These are phyloP conservation scores for Podarcis lilfordi DNA, from an alignment of 2,797 vertebrate species.

Conservation along the genomic window DNA sequence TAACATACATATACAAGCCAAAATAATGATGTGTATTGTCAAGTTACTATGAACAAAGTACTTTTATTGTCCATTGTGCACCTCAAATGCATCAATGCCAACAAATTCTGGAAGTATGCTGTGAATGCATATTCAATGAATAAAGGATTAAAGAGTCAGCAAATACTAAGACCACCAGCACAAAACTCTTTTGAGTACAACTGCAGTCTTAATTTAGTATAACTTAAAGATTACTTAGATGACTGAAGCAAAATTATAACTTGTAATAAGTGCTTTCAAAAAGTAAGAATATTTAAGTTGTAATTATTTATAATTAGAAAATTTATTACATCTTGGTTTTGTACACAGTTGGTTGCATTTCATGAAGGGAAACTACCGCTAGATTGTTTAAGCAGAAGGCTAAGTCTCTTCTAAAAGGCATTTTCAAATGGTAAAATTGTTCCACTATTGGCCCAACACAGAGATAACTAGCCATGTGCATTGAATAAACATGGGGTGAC, in stretches of 20 bases:
- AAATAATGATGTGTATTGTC: constrained; percentile 36
- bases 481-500: background rate
- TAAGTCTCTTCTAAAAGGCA: background rate
- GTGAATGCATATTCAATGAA: constrained; percentile 46
- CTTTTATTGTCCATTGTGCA: constrained; percentile 46
- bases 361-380: fast-evolving
- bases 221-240: constrained; percentile 31
- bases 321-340: background rate
- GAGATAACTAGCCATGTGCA: background rate
- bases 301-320: constrained; percentile 17
- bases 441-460: constrained; percentile 2
- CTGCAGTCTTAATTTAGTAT: background rate
- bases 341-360: background rate
- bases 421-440: background rate
- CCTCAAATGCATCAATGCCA: constrained; percentile 51
- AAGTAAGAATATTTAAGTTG: constrained; percentile 13
- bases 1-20: constrained; percentile 39
- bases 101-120: constrained; percentile 31
- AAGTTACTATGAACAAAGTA: constrained; percentile 38
- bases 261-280: constrained; percentile 20
- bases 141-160: constrained; percentile 48
- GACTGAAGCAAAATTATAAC: constrained; percentile 3
- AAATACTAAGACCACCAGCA: constrained; percentile 50
- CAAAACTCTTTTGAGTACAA: constrained; percentile 46
- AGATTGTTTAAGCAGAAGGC: background rate